Conservation (phyloP, 1,140 invertebrate genomes). For the Theocolax elegans region DNA sequence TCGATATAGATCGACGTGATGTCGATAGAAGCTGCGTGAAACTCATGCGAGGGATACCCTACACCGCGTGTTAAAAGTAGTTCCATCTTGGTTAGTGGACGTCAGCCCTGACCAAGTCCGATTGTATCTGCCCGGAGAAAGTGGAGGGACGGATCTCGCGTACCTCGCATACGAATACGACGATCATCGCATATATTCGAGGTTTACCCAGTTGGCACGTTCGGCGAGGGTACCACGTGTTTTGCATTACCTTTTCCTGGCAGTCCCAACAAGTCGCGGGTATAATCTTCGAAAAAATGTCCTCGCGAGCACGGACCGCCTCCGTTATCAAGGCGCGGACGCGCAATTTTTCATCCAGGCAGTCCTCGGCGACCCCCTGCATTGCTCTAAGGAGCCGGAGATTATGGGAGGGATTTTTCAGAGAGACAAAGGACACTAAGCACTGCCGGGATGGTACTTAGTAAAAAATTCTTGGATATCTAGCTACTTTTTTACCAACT, state of each 20-base stretch:
- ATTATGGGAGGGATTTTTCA: slow-evolving; percentile 18
- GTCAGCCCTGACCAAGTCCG: too few relatives aligned
- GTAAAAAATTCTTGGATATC: not conserved
- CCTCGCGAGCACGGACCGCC: not conserved
- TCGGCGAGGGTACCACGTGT: slow-evolving; percentile 21
- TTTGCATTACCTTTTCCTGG: not conserved
- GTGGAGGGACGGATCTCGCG: too few relatives aligned
- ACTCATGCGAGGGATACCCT: too few relatives aligned
- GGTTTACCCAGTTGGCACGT: too few relatives aligned
- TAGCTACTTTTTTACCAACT: not conserved
- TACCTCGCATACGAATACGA: too few relatives aligned
- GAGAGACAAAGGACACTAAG: not conserved
- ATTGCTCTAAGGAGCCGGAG: not conserved
- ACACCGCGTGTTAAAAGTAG: too few relatives aligned
- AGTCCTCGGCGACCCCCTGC: not conserved
- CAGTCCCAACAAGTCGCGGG: not conserved
- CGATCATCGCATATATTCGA: too few relatives aligned
- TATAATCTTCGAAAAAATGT: slow-evolving; percentile 27
- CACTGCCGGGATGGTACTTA: not conserved
- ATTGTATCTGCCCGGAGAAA: too few relatives aligned
- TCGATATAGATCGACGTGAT: too few relatives aligned
- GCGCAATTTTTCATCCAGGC: slow-evolving; percentile 6
- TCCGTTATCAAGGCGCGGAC: slow-evolving; percentile 21
- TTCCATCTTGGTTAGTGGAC: too few relatives aligned
- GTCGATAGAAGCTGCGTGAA: too few relatives aligned